Percentiles rank a stretch among this genome's conserved stretches.
Conservation (phyloP, 2,797 vertebrate species). For the Halcyon chelicuti region DNA sequence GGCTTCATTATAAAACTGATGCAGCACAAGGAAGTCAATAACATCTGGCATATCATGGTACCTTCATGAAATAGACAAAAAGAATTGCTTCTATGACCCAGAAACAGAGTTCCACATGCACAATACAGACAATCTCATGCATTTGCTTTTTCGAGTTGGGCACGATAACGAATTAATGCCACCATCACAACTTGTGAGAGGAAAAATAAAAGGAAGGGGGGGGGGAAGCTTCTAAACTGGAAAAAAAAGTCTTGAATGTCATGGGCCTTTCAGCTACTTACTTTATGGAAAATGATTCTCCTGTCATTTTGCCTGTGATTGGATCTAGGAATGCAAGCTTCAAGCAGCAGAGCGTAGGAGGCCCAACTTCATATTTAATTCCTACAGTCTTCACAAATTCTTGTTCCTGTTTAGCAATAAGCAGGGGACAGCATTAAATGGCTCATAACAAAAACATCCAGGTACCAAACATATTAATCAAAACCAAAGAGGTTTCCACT, state of each 20-base stretch:
- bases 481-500: not conserved
- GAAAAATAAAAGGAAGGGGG: not conserved
- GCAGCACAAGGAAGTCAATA: conserved; percentile 97
- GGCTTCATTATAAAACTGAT: conserved; percentile 97
- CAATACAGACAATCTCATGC: not conserved
- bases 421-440: not conserved
- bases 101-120: not conserved
- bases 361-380: conserved; percentile 96
- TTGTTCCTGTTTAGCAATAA: conserved; percentile 87
- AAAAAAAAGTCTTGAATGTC: not conserved
- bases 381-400: conserved; percentile 97
- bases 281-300: conserved; percentile 97
- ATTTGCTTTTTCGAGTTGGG: not conserved
- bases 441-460: not conserved
- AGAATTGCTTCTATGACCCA: not conserved
- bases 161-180: not conserved
- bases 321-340: conserved; percentile 97
- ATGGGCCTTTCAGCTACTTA: conserved; percentile 73
- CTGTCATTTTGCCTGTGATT: conserved; percentile 96
- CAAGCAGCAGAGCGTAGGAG: conserved; percentile 95
- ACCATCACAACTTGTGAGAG: not conserved
- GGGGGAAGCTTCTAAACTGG: not conserved
- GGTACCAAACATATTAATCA: not conserved
- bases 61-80: conserved; percentile 75
- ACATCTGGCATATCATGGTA: conserved; percentile 99